A percentile compares a stretch with the other conserved stretches of the same genome.
These are phyloP conservation scores for Conchocele bisecta DNA, from an alignment of 2,888 invertebrate genomes.

Conservation along the genomic window DNA sequence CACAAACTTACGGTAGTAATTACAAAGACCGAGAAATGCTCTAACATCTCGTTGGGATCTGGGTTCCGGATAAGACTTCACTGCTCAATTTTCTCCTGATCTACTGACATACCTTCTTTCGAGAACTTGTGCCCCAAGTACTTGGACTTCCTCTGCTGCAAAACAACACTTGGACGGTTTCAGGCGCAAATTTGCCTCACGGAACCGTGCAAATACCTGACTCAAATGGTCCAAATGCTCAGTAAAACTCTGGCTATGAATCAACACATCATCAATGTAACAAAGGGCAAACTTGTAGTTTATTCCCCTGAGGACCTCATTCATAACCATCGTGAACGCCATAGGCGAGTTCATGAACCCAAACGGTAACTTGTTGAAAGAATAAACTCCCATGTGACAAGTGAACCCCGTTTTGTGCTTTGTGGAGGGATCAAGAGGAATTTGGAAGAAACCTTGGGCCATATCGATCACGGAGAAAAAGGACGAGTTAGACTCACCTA, in stretches of 20 bases:
- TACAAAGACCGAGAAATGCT: conserved; percentile 42
- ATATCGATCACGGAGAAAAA: conserved; percentile 44
- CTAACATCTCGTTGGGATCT: conserved; percentile 42
- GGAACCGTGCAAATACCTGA: conserved; percentile 43
- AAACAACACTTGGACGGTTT: conserved; percentile 58
- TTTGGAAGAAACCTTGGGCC: conserved; percentile 50
- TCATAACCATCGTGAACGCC: conserved; percentile 48
- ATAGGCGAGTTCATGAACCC: conserved; percentile 48
- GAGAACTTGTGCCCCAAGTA: conserved; percentile 54
- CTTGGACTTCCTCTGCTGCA: conserved; percentile 40
- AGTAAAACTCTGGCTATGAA: conserved; percentile 39
- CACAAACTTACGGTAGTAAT: conserved; percentile 45
- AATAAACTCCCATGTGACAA: conserved; percentile 43
- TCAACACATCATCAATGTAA: conserved; percentile 58
- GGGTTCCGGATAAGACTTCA: conserved; percentile 24
- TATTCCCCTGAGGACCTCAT: conserved; percentile 43
- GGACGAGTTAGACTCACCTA: conserved; percentile 30
- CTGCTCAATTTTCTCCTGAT: conserved; percentile 35
- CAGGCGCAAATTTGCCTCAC: conserved; percentile 44
- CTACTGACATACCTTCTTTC: conserved; percentile 46
- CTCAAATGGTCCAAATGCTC: conserved; percentile 50
- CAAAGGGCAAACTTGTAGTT: conserved; percentile 54
- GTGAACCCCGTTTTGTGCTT: conserved; percentile 50
- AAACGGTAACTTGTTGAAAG: conserved; percentile 52
- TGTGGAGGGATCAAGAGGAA: conserved; percentile 36